Percentiles rank a stretch among this genome's conserved stretches.
Conservation (phyloP, 1,140 invertebrate genomes). For the Matsumurasca onukii region DNA sequence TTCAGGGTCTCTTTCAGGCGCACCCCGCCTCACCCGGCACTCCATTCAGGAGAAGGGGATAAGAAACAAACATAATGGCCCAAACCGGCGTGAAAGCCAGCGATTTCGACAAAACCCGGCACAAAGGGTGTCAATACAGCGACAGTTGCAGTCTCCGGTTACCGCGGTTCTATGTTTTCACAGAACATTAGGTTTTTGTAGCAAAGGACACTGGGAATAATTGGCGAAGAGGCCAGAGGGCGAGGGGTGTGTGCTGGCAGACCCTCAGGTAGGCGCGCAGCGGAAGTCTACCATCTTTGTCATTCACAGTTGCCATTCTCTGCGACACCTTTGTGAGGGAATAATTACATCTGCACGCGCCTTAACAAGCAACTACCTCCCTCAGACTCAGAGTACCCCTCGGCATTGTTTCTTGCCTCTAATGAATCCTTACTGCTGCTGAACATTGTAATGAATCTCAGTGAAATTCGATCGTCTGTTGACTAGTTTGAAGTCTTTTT, state of each 20-base stretch:
- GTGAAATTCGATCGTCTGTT: too few relatives aligned
- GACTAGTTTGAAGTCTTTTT: too few relatives aligned
- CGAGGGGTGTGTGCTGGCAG: too few relatives aligned
- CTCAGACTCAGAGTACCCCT: too few relatives aligned
- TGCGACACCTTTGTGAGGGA: neutral
- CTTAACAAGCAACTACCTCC: too few relatives aligned
- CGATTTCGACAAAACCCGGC: slow-evolving; percentile 7
- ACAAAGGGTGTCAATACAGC: slow-evolving; percentile 12
- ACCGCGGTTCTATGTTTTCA: slow-evolving; percentile 5
- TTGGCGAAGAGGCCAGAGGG: neutral
- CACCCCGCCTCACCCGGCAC: too few relatives aligned
- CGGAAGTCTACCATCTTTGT: slow-evolving; percentile 1
- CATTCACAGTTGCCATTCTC: neutral
- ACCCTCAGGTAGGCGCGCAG: slow-evolving; percentile 4
- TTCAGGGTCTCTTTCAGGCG: too few relatives aligned
- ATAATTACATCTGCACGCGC: too few relatives aligned
- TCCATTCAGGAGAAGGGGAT: slow-evolving; percentile 1
- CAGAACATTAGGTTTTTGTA: slow-evolving; percentile 16
- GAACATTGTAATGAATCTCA: too few relatives aligned
- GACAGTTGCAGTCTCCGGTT: neutral
- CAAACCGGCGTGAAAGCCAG: slow-evolving; percentile 10
- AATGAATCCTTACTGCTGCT: too few relatives aligned
- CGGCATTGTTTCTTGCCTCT: too few relatives aligned
- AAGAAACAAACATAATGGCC: slow-evolving; percentile 7
- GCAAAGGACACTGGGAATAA: slow-evolving; percentile 1